Conservation (phyloP, 1,140 invertebrate species). For the Oedothorax gibbosus region DNA sequence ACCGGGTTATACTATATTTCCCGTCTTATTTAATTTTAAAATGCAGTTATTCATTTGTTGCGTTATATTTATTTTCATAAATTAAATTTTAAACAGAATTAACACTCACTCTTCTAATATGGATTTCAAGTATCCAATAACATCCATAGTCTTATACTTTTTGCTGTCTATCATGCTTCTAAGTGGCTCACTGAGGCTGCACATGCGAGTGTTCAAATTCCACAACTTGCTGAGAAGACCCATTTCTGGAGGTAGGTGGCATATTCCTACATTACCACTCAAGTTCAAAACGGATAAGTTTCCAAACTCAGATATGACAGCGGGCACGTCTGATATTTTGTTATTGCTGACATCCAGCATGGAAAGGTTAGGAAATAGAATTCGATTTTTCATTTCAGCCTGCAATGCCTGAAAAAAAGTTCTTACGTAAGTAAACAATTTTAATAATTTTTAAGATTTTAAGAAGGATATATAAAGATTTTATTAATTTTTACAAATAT, state of each 20-base stretch:
- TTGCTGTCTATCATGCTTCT: constrained; percentile 92
- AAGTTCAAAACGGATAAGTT: constrained; percentile 95
- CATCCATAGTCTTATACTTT: constrained; percentile 95
- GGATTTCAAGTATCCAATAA: constrained; percentile 92
- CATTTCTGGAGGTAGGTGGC: constrained; percentile 92
- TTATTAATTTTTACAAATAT: too few relatives aligned
- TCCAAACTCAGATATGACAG: constrained; percentile 84
- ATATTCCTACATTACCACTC: constrained; percentile 87
- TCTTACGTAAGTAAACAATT: too few relatives aligned
- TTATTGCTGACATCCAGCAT: constrained; percentile 96
- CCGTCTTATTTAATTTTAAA: too few relatives aligned
- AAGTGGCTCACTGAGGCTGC: constrained; percentile 87
- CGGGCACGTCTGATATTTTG: constrained; percentile 81
- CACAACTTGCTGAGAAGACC: constrained; percentile 92
- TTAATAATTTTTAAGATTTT: too few relatives aligned
- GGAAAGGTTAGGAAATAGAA: constrained; percentile 93
- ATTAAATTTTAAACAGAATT: not conserved
- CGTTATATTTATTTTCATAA: not conserved
- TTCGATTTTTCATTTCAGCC: constrained; percentile 67
- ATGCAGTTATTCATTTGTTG: too few relatives aligned
- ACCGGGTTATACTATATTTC: too few relatives aligned
- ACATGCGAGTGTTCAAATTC: constrained; percentile 94
- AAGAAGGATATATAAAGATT: too few relatives aligned
- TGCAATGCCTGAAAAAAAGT: constrained; percentile 51
- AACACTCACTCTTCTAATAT: constrained; percentile 73